phyloP scores from a whole-genome alignment of 2,888 invertebrate species.

The Idaea biselata region DNA sequence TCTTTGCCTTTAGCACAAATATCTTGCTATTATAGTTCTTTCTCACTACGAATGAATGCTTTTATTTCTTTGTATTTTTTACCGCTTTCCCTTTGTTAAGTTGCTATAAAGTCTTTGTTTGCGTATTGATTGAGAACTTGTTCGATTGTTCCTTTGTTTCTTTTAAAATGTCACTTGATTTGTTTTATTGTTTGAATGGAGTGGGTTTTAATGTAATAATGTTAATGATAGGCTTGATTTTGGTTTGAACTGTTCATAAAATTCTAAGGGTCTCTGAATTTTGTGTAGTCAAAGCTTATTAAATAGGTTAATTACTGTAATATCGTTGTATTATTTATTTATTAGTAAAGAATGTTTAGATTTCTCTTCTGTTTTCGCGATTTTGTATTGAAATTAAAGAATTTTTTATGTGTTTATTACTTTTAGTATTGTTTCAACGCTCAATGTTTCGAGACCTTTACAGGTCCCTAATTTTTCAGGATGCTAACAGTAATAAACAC shows the following conservation, averaged over 20 bases:
- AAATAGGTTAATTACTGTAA: too few species aligned
- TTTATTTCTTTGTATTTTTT: conserved; percentile 5
- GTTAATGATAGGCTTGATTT: background rate
- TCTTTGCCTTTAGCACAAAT: conserved; percentile 5
- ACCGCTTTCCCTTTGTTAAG: conserved; percentile 12
- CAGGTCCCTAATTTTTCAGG: too few species aligned
- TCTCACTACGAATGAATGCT: background rate
- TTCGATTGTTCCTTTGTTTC: background rate
- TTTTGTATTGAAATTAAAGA: too few species aligned
- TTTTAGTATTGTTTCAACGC: too few species aligned
- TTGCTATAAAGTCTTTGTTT: background rate
- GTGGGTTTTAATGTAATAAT: background rate
- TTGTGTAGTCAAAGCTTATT: too few species aligned
- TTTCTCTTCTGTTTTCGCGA: too few species aligned
- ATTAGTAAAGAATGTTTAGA: too few species aligned
- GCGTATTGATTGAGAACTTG: background rate
- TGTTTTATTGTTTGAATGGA: background rate
- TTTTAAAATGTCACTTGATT: background rate
- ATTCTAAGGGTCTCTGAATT: background rate
- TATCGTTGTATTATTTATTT: too few species aligned
- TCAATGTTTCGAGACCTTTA: too few species aligned
- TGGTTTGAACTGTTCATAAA: background rate
- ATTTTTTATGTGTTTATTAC: too few species aligned
- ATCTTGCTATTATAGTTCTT: conserved; percentile 1
- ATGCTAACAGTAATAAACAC: too few species aligned